phyloP scores from a whole-genome alignment of 2,113 vertebrate genomes.

The Microcebus griseorufus region DNA sequence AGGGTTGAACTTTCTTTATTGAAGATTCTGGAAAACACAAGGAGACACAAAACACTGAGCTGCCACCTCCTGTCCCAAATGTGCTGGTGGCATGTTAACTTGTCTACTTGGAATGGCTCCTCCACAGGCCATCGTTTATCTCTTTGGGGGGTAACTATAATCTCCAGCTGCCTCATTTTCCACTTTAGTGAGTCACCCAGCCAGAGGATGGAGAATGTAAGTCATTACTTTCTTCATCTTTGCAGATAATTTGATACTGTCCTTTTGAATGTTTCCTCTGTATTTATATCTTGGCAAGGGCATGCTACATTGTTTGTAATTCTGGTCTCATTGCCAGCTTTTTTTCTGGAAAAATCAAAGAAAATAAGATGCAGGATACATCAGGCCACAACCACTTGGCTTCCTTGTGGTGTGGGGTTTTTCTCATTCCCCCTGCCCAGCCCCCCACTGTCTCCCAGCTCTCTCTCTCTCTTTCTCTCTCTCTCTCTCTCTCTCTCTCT shows the following conservation, averaged over 20 bases:
- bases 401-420: slow-evolving; percentile 65
- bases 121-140: background rate
- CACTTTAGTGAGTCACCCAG: slow-evolving; percentile 65
- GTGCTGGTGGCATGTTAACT: slow-evolving; percentile 31
- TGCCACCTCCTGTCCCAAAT: background rate
- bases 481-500: slow-evolving; percentile 36
- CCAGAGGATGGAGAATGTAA: slow-evolving; percentile 69
- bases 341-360: slow-evolving; percentile 80
- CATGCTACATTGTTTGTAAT: slow-evolving; percentile 77
- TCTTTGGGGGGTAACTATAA: background rate
- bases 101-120: slow-evolving; percentile 28
- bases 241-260: slow-evolving; percentile 78
- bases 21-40: slow-evolving; percentile 5
- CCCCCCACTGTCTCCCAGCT: slow-evolving; percentile 44
- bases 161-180: slow-evolving; percentile 70
- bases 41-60: background rate
- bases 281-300: slow-evolving; percentile 81
- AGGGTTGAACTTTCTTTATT: background rate
- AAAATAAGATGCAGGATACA: slow-evolving; percentile 80
- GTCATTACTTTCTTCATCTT: slow-evolving; percentile 75
- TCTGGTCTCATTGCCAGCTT: slow-evolving; percentile 78
- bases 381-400: slow-evolving; percentile 72
- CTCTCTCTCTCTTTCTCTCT: background rate
- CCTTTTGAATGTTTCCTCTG: slow-evolving; percentile 79
- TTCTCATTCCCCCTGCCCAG: slow-evolving; percentile 50